Base-by-base conservation (phyloP, 2,888 invertebrate species). In the Mythimna lalbum region DNA sequence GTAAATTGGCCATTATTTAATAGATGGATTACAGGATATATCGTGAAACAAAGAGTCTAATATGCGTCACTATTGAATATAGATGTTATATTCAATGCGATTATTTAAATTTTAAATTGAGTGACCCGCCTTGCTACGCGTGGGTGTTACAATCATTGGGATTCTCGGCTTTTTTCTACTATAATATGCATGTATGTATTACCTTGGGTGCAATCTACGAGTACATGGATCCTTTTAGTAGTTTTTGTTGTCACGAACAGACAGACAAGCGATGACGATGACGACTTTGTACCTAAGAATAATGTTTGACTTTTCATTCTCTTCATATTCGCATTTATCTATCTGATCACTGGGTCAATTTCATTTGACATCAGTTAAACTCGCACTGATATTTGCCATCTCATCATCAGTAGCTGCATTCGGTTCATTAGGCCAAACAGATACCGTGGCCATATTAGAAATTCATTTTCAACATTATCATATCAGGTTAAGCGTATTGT, bases 401-500 rank as follows among this genome's bases (percentile, higher is more conserved):
- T 17, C 27, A 65, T 62, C 23, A 12, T n/a, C 39, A 64, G 43
- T 39, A 36, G 36, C 43, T 63, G 27, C 17, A 60, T 61, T 60
- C 56, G 33, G 68, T 66, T 65, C 65, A 81, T 63, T 55, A 79
- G 21, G 63, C 27, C 69, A 74, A 55, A 19, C 53, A 52, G 50
- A 63, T 55, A 69, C 69, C 50, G 39, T 55, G 52, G 62, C 62
- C n/a, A 64, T 63, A 69, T 67, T 67, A 65, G 61, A 70, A 69
- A 83, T 53, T 60, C 53, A 69, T 63, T 33, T 31, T 23, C 49
- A 72, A 61, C 47, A 75, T 71, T 73, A 73, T 61, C 53, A 75
- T 68, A 79, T 73, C 66, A 69, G 66, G 82, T 75, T 81, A 57
- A 72, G 19, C 64, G 62, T 65, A 59, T 66, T 60, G 60, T 67